These are phyloP conservation scores for Gymnothorax reevesii DNA, from an alignment of 2,797 vertebrate genomes.

Conservation along the genomic window DNA sequence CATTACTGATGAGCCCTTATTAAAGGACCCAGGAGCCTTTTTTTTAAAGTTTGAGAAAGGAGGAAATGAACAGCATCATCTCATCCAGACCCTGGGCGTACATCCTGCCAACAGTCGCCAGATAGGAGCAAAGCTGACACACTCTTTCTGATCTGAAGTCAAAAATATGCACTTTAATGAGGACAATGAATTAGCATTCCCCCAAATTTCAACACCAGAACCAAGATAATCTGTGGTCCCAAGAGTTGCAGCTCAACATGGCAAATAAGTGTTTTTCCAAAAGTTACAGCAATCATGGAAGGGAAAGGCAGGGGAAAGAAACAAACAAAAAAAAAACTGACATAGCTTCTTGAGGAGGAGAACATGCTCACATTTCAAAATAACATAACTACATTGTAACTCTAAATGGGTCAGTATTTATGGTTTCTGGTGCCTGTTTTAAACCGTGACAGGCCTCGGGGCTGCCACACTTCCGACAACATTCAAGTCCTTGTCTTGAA, in stretches of 20 bases:
- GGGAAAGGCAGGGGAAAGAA: not conserved
- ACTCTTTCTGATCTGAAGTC: constrained; percentile 6
- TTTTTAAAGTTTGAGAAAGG: too few species aligned
- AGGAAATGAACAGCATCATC: too few species aligned
- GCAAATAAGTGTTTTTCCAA: not conserved
- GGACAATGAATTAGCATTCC: not conserved
- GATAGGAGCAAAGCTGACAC: not conserved
- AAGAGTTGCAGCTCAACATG: not conserved
- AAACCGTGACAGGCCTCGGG: constrained; percentile 59
- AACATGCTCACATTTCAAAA: constrained; percentile 36
- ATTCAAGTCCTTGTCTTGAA: constrained; percentile 63
- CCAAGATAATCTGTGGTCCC: not conserved
- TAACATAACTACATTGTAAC: constrained; percentile 32
- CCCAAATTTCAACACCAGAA: not conserved
- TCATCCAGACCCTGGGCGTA: not conserved
- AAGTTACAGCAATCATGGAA: constrained; percentile 3
- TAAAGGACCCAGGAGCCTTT: too few species aligned
- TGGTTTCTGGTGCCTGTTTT: constrained; percentile 55
- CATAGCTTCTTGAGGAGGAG: not conserved
- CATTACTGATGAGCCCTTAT: too few species aligned
- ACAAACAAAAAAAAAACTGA: too few species aligned
- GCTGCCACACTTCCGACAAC: constrained; percentile 67
- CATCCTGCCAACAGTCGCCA: not conserved
- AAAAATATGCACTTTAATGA: not conserved
- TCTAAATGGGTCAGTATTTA: constrained; percentile 38